Percentiles rank a stretch among this genome's conserved stretches.
Conservation (phyloP, 1,140 invertebrate genomes). For the Mizuhopecten yessoensis region DNA sequence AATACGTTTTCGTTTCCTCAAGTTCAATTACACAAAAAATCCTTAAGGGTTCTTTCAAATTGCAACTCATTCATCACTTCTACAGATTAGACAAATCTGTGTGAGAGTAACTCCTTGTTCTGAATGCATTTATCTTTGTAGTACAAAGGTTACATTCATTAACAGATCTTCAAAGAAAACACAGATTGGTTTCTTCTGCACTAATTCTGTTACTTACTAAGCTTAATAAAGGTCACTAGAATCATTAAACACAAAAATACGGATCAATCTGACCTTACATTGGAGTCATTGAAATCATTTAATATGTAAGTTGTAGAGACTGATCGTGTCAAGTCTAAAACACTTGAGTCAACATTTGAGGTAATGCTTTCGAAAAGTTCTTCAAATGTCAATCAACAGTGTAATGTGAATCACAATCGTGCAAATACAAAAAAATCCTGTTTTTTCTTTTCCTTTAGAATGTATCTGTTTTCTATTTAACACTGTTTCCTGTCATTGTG, state of each 20-base stretch:
- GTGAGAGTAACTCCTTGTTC: background rate
- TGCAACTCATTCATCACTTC: background rate
- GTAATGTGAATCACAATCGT: background rate
- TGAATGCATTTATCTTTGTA: background rate
- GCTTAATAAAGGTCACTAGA: background rate
- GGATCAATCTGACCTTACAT: background rate
- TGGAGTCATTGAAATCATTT: background rate
- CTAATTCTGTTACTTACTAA: background rate
- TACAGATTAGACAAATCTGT: background rate
- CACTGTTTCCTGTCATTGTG: background rate
- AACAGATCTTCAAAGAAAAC: background rate
- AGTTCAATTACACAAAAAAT: background rate
- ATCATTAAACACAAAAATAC: background rate
- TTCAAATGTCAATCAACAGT: background rate
- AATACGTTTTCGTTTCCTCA: background rate
- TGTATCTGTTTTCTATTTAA: conserved; percentile 21
- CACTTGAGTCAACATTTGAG: background rate
- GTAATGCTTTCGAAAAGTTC: background rate
- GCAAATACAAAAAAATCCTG: background rate
- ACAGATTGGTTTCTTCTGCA: background rate
- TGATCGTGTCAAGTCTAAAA: background rate
- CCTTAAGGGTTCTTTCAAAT: background rate
- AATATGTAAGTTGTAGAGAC: background rate
- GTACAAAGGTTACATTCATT: background rate
- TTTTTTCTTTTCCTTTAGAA: background rate